These are phyloP conservation scores for Hydrolagus colliei DNA, from an alignment of 2,797 vertebrate species.

Conservation along the genomic window DNA sequence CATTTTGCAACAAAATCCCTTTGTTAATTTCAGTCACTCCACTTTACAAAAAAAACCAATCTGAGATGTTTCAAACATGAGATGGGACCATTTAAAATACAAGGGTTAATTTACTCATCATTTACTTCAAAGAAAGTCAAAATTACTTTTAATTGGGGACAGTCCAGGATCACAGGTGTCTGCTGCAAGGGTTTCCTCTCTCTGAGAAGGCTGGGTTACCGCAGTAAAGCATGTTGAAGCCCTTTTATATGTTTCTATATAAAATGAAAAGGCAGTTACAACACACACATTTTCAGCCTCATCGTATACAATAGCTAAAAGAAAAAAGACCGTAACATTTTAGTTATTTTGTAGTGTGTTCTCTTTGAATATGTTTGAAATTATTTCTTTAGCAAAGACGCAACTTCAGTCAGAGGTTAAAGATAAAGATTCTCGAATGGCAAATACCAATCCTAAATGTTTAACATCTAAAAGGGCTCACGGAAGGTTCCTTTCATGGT, in stretches of 20 bases:
- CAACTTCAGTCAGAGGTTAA: not conserved
- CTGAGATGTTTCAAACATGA: too few species aligned
- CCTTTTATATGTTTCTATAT: slow-evolving; percentile 20
- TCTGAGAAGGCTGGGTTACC: slow-evolving; percentile 40
- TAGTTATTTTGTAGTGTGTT: slow-evolving; percentile 32
- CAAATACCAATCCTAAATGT: not conserved
- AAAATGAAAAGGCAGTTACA: not conserved
- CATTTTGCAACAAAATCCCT: too few species aligned
- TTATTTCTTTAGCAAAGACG: not conserved
- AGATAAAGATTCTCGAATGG: not conserved
- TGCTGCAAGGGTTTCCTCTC: slow-evolving; percentile 66
- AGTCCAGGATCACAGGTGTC: slow-evolving; percentile 74
- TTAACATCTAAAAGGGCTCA: too few species aligned
- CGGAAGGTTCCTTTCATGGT: too few species aligned
- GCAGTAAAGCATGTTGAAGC: slow-evolving; percentile 24
- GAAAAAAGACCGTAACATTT: not conserved
- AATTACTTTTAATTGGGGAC: slow-evolving; percentile 53
- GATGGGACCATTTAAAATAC: too few species aligned
- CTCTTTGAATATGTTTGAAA: not conserved
- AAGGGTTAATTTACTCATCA: not conserved
- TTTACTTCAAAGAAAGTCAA: not conserved
- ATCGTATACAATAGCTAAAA: not conserved
- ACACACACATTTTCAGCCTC: not conserved
- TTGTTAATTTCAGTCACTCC: too few species aligned
- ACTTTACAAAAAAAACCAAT: too few species aligned